Percentiles rank a stretch among this genome's conserved stretches.
Conservation (phyloP, 2,888 invertebrate genomes). For the Caenorhabditis virilis region DNA sequence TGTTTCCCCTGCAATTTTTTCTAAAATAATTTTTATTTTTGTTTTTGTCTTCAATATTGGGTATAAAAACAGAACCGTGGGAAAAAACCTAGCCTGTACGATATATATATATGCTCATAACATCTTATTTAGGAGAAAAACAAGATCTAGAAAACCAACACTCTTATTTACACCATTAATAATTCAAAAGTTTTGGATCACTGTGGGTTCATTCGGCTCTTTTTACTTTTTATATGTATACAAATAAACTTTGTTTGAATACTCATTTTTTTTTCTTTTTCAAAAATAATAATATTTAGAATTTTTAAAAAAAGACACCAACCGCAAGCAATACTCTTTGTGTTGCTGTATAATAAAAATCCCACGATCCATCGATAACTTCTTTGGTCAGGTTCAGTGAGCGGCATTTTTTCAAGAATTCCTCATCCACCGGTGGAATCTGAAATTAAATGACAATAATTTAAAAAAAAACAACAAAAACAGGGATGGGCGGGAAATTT, state of each 20-base stretch:
- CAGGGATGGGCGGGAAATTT: too few relatives aligned
- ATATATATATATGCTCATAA: too few relatives aligned
- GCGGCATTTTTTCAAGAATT: constrained; percentile 8
- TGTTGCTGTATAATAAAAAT: constrained; percentile 22
- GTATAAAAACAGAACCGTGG: too few relatives aligned
- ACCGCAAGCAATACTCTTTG: constrained; percentile 30
- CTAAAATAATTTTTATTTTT: background rate
- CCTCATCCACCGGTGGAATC: constrained; percentile 8
- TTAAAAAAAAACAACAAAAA: too few relatives aligned
- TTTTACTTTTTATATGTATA: constrained; percentile 9
- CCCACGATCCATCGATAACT: constrained; percentile 11
- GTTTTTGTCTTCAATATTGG: background rate
- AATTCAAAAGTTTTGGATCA: too few relatives aligned
- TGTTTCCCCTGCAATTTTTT: constrained; percentile 19
- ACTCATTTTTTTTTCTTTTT: background rate
- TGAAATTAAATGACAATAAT: constrained; percentile 9
- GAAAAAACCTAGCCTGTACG: too few relatives aligned
- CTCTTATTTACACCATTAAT: constrained; percentile 16
- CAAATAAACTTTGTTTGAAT: constrained; percentile 5
- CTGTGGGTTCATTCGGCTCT: too few relatives aligned
- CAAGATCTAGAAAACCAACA: too few relatives aligned
- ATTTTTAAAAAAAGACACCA: too few relatives aligned
- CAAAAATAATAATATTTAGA: too few relatives aligned
- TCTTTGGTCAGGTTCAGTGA: constrained; percentile 8
- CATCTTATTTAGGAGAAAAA: background rate